Base-by-base conservation (phyloP, 2,113 vertebrate species). In the Syrmaticus mikado region DNA sequence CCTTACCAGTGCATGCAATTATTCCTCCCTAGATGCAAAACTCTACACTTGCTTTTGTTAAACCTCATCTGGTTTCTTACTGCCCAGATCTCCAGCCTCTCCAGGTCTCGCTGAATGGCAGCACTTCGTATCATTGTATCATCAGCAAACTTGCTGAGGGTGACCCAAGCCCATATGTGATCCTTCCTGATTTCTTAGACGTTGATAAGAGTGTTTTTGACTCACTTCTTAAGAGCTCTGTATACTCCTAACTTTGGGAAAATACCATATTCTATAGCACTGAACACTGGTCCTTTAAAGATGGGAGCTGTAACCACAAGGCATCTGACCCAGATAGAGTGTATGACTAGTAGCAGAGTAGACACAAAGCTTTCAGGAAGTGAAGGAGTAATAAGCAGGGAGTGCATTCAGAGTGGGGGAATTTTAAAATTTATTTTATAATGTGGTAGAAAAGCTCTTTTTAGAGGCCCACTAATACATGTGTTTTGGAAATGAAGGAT, bases 301-400 rank as follows among this genome's bases (percentile, higher is more conserved):
- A 82, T 92, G 84, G 87, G 60, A 94, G 78, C 48, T 77, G 67
- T 18, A 89, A 62, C 58, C 61, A 8, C 79, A 64, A 93, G 45
- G 68, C 79, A 87, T 72, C 84, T 95, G 95, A 93, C 94, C 94
- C 71, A 95, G 87, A 94, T 91, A 89, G 50, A 89, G 89, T 60
- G 80, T 74, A 75, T 0, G 50, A 46, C 53, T 75, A 52, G 64
- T 34, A 55, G 66, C 32, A 87, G 68, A 91, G 86, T 65, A 79
- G 82, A 72, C 85, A 67, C 12, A 71, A 85, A 52, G 64, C 68
- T 94, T 71, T 82, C 71, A 93, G 89, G 75, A 94, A 84, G 70
- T 11, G 73, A 80, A 41, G 82, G 71, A 92, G 74, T 48, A 86
- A 10, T 8, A 71, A 77, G 62, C 25, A 25, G 60, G 57, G 52